Percentiles rank a stretch among this genome's conserved stretches.
Conservation (phyloP, 2,797 vertebrate genomes). For the Cephalopachus bancanus region DNA sequence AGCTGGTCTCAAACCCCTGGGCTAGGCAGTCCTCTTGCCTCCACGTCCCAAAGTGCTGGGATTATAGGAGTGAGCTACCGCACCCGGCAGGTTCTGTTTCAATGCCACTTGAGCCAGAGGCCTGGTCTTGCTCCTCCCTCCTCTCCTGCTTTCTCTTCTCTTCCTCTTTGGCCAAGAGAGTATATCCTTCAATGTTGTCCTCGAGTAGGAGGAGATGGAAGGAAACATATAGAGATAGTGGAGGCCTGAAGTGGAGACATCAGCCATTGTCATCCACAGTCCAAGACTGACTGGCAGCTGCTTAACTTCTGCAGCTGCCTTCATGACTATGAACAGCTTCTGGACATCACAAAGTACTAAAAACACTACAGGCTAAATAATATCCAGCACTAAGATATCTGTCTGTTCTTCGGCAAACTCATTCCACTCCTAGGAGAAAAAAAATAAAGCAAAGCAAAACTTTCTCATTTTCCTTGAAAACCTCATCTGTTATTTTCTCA, state of each 20-base stretch:
- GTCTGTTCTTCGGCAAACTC: background rate
- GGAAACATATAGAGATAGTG: background rate
- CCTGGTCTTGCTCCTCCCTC: background rate
- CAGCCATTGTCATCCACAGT: accelerated
- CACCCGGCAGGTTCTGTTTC: background rate
- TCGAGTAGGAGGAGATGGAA: background rate
- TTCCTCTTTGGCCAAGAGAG: background rate
- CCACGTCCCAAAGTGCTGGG: no score
- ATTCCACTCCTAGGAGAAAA: background rate
- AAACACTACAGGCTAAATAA: background rate
- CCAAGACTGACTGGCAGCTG: background rate
- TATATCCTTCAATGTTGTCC: background rate
- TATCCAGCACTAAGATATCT: background rate
- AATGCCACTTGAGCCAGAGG: background rate
- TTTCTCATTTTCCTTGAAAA: background rate
- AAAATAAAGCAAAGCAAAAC: background rate
- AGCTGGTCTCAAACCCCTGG: no score
- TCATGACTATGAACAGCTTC: background rate
- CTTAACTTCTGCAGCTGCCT: background rate
- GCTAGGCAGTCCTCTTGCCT: no score
- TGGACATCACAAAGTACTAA: background rate
- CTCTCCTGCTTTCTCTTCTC: background rate
- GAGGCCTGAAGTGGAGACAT: background rate
- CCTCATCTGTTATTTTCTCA: background rate
- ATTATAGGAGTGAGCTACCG: no score